phyloP scores from a whole-genome alignment of 1,140 invertebrate species.

The Caenorhabditis elegans region WBcel235 BX284605.5:19036501-19037000 shows the following conservation, averaged over 20 bases:
- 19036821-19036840: conserved; percentile 38
- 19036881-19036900: too few species aligned
- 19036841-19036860: too few species aligned
- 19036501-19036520: too few species aligned
- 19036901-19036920: too few species aligned
- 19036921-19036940: too few species aligned
- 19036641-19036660: conserved; percentile 34
- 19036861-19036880: too few species aligned
- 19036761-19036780: conserved; percentile 48
- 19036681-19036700: conserved; percentile 24
- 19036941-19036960: too few species aligned
- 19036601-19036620: conserved; percentile 36
- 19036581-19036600: conserved; percentile 42
- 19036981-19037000: too few species aligned
- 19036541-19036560: conserved; percentile 10
- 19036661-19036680: neutral
- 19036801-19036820: conserved; percentile 32
- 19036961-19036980: too few species aligned
- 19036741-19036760: too few species aligned
- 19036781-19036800: conserved; percentile 50
- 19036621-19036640: conserved; percentile 49
- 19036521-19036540: conserved; percentile 7
- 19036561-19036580: conserved; percentile 46
- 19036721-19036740: neutral
- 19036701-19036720: conserved; percentile 20